A percentile compares a stretch with the other conserved stretches of the same genome.
Conservation (phyloP, 2,888 invertebrate species). For the Tryphoninae sp. region DNA sequence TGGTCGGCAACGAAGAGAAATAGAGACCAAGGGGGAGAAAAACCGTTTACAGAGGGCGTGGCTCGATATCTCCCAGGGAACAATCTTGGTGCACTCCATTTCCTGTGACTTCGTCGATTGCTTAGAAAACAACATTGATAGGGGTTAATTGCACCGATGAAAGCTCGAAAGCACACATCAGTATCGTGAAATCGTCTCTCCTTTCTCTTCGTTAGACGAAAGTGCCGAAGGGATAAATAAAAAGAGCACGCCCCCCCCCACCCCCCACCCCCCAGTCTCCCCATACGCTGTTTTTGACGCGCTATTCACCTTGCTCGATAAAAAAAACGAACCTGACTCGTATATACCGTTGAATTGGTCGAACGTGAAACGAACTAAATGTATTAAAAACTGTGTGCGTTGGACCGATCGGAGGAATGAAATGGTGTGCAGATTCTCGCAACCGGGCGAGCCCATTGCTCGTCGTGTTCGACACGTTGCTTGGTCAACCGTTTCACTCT, state of each 20-base stretch:
- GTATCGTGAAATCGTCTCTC: background rate
- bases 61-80: constrained; percentile 33
- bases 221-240: background rate
- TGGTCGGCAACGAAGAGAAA: constrained; percentile 17
- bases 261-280: too few relatives aligned
- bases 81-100: constrained; percentile 40
- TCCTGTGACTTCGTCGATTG: constrained; percentile 57
- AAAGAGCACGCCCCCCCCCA: background rate
- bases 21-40: constrained; percentile 8
- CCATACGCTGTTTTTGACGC: background rate
- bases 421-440: constrained; percentile 5
- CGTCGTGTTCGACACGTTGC: background rate
- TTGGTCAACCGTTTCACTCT: constrained; percentile 10
- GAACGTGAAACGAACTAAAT: constrained; percentile 63
- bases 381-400: constrained; percentile 58
- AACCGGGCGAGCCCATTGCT: constrained; percentile 6
- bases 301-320: background rate
- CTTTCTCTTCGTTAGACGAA: background rate
- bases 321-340: constrained; percentile 10
- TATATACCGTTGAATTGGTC: constrained; percentile 57
- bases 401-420: constrained; percentile 28
- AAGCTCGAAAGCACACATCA: background rate
- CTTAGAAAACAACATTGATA: constrained; percentile 61
- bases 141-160: constrained; percentile 56
- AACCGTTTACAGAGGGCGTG: constrained; percentile 45